Percentiles rank a stretch among this genome's conserved stretches.
Conservation (phyloP, 2,888 invertebrate species). For the Hyppa rectilinea region DNA sequence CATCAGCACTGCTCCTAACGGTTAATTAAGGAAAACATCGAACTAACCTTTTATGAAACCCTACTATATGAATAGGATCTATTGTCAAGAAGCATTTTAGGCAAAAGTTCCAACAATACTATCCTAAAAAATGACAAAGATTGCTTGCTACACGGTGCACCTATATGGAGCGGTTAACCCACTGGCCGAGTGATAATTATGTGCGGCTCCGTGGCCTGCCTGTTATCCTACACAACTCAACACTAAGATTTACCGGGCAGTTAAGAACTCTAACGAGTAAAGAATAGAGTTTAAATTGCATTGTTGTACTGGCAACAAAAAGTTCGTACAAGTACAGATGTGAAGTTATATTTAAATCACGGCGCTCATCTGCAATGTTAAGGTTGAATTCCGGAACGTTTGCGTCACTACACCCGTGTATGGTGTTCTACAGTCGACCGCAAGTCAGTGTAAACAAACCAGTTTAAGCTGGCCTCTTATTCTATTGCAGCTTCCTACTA, state of each 20-base stretch:
- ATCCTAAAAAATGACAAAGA: conserved; percentile 60
- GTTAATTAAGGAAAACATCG: background rate
- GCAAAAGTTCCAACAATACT: conserved; percentile 39
- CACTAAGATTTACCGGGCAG: conserved; percentile 24
- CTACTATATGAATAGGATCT: background rate
- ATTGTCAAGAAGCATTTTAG: background rate
- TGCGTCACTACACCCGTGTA: conserved; percentile 81
- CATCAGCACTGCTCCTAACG: background rate
- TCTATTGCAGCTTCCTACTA: background rate
- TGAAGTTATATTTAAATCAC: conserved; percentile 87
- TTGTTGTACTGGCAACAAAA: conserved; percentile 72
- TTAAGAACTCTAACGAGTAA: conserved; percentile 49
- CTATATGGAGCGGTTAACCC: conserved; percentile 73
- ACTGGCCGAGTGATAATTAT: conserved; percentile 73
- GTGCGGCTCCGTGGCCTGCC: conserved; percentile 54
- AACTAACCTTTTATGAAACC: background rate
- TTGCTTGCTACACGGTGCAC: conserved; percentile 63
- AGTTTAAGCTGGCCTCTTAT: background rate
- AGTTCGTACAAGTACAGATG: conserved; percentile 75
- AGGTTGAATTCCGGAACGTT: conserved; percentile 87
- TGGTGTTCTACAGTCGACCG: conserved; percentile 64
- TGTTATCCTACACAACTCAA: conserved; percentile 39
- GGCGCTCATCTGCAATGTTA: conserved; percentile 88
- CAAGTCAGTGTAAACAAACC: background rate
- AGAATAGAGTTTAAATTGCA: conserved; percentile 69